A percentile compares a stretch with the other conserved stretches of the same genome.
Conservation (phyloP, 2,888 invertebrate genomes). For the Minunthozetes semirufus region DNA sequence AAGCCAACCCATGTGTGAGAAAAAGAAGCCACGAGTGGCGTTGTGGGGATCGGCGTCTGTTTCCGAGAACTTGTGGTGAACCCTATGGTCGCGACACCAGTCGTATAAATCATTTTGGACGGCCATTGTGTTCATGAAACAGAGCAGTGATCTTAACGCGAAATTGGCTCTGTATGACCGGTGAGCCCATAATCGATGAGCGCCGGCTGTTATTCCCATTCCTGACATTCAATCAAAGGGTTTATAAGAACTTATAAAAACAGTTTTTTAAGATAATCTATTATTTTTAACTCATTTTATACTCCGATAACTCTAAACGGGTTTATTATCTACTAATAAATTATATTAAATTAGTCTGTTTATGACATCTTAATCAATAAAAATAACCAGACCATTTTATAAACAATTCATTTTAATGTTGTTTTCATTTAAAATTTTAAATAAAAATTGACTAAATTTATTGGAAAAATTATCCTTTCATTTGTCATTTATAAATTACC, state of each 20-base stretch:
- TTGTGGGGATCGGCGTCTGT: conserved; percentile 43
- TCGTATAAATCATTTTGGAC: conserved; percentile 48
- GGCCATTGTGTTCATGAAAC: conserved; percentile 28
- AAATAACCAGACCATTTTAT: too few species aligned
- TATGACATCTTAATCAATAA: too few species aligned
- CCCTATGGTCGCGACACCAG: conserved; percentile 49
- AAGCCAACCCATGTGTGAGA: conserved; percentile 42
- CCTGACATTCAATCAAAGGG: not conserved
- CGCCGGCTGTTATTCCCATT: conserved; percentile 68
- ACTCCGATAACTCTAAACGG: too few species aligned
- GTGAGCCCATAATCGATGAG: conserved; percentile 81
- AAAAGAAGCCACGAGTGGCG: conserved; percentile 41
- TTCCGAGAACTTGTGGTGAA: conserved; percentile 49
- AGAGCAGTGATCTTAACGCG: conserved; percentile 7
- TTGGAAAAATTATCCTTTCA: too few species aligned
- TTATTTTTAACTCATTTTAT: not conserved
- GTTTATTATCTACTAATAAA: too few species aligned
- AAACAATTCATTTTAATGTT: too few species aligned
- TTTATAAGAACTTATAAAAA: not conserved
- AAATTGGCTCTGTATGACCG: conserved; percentile 33
- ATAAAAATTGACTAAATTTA: too few species aligned
- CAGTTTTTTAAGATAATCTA: not conserved
- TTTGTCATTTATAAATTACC: too few species aligned
- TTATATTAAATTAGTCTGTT: too few species aligned
- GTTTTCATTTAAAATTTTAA: too few species aligned